A percentile compares a stretch with the other conserved stretches of the same genome.
Evolutionary conservation across 2,888 invertebrate species (phyloP).

Genomic region (Ennomos quercinarius): DNA sequence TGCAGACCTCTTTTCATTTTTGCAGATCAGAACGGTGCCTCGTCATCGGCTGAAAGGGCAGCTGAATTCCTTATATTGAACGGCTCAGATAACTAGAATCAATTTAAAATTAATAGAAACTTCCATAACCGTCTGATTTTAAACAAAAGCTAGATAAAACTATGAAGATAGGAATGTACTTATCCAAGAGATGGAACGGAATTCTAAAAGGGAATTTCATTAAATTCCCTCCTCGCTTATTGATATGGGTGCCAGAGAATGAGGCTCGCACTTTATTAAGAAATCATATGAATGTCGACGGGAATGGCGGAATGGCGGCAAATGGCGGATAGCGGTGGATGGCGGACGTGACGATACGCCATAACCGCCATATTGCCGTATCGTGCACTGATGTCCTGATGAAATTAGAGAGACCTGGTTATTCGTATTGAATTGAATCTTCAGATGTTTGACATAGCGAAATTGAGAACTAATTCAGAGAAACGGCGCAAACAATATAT

Average conservation of each 20-base stretch:
- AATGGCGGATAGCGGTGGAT: constrained; percentile 64
- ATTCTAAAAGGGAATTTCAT: constrained; percentile 71
- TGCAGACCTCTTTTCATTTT: no score
- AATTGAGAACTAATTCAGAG: no score
- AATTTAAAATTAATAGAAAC: no score
- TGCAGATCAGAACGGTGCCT: no score
- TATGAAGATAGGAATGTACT: constrained; percentile 52
- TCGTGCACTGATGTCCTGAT: constrained; percentile 41
- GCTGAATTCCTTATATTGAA: no score
- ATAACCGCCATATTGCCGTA: constrained; percentile 69
- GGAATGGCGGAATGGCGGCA: constrained; percentile 53
- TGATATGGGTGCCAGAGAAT: constrained; percentile 78
- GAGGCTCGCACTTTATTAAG: constrained; percentile 80
- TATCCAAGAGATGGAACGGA: constrained; percentile 62
- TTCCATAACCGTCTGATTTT: constrained; percentile 43
- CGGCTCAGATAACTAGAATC: no score
- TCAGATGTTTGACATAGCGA: constrained; percentile 1
- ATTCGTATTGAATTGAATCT: constrained; percentile 4
- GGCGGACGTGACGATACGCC: constrained; percentile 76
- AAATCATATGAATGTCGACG: constrained; percentile 78
- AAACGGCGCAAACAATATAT: no score
- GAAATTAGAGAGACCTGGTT: constrained; percentile 28
- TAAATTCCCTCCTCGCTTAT: constrained; percentile 74
- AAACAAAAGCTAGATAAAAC: constrained; percentile 52
- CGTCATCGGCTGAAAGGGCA: no score